phyloP scores from a whole-genome alignment of 2,797 vertebrate species.

The Gorsachius magnificus region DNA sequence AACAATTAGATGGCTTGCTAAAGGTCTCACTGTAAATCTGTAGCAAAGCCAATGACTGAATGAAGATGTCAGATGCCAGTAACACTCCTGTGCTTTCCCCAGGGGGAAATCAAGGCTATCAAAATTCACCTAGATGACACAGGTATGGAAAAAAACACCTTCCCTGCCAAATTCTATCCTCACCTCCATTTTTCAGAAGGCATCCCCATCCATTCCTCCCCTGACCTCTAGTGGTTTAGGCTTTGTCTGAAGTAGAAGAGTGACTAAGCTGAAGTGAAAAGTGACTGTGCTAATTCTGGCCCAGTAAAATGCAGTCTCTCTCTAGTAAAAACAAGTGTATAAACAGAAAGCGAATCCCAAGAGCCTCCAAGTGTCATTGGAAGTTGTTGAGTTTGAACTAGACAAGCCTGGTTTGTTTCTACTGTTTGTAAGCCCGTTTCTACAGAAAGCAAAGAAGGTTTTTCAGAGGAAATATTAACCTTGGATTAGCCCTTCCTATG shows the following conservation, averaged over 20 bases:
- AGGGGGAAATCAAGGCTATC: not conserved
- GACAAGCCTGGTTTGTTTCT: not conserved
- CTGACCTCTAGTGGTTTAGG: conserved; percentile 9
- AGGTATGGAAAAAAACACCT: not conserved
- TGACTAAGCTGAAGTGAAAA: not conserved
- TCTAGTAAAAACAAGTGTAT: not conserved
- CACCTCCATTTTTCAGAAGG: not conserved
- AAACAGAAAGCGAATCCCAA: not conserved
- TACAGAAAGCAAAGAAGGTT: not conserved
- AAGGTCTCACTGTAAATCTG: not conserved
- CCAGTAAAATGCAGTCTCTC: not conserved
- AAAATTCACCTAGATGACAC: not conserved
- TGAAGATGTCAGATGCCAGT: not conserved
- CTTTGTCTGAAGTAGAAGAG: not conserved
- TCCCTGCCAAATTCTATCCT: not conserved
- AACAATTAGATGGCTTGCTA: not conserved
- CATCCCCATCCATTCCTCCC: not conserved
- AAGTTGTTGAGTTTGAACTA: not conserved
- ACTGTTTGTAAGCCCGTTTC: not conserved
- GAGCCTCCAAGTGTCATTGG: not conserved
- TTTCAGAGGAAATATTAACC: not conserved
- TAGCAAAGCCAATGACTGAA: not conserved
- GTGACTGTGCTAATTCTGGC: not conserved
- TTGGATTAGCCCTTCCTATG: not conserved
- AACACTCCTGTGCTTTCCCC: not conserved